Evolutionary conservation across 2,888 invertebrate genomes (phyloP).

Genomic region (Ligdia adustata): DNA sequence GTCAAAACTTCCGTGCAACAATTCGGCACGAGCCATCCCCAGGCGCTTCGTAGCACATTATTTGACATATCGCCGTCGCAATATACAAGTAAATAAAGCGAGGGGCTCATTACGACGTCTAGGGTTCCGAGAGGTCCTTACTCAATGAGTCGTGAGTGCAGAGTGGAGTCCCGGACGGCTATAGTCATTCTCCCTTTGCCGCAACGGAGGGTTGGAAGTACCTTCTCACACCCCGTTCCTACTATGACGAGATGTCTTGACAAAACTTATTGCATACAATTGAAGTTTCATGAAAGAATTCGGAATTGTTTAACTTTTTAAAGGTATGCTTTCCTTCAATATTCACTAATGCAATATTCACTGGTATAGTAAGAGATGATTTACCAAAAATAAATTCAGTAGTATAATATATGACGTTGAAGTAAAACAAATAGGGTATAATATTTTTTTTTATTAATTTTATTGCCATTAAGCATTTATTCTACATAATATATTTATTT

Average conservation of each 20-base stretch:
- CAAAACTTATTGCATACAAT: not conserved
- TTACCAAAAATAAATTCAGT: too few relatives aligned
- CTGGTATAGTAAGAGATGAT: too few relatives aligned
- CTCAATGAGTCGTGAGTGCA: slow-evolving; percentile 45
- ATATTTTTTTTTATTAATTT: too few relatives aligned
- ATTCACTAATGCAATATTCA: too few relatives aligned
- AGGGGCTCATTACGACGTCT: slow-evolving; percentile 67
- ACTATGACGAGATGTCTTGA: not conserved
- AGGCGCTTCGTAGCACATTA: slow-evolving; percentile 8
- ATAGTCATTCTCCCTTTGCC: slow-evolving; percentile 40
- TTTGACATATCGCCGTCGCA: slow-evolving; percentile 23
- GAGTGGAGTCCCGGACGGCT: slow-evolving; percentile 48
- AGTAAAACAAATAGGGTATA: too few relatives aligned
- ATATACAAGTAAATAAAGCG: slow-evolving; percentile 36
- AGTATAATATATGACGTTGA: too few relatives aligned
- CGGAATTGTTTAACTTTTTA: not conserved
- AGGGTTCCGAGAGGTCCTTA: slow-evolving; percentile 50
- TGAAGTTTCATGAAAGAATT: not conserved
- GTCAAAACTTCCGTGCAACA: not conserved
- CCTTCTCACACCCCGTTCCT: slow-evolving; percentile 5
- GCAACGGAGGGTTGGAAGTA: slow-evolving; percentile 35
- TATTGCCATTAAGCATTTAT: too few relatives aligned
- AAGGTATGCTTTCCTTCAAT: too few relatives aligned
- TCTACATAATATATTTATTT: too few relatives aligned
- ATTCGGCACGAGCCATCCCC: slow-evolving; percentile 7